Base-by-base conservation (phyloP, 2,888 invertebrate species). In the Chydorus sphaericus region DNA sequence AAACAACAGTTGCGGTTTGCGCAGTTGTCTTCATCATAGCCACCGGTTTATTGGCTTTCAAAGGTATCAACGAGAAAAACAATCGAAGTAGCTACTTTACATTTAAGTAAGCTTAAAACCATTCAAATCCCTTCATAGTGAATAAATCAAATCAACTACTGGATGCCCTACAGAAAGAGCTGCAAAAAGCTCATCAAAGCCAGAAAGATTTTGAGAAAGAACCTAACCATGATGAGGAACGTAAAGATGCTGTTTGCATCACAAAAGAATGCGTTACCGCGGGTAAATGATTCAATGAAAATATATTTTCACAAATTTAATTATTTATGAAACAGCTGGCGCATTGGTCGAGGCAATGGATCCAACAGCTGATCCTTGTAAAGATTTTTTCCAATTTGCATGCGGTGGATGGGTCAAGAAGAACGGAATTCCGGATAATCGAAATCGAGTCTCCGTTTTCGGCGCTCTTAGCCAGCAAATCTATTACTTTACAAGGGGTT, bases 381-480 rank as follows among this genome's bases (percentile, higher is more conserved):
- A 70, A 2, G 67, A 74, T 62, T 74, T 74, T 61, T 73, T 71
- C 61, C 66, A 72, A 61, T 74, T 67, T 60, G 64, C 71, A 2
- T 74, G 74, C 58, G 73, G 74, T 1, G 70, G 72, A 57, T 73
- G 72, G 64, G 65, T 67, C 59, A 66, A 68, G 48, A 62, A 66
- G 7, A 64, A 73, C 61, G 71, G 70, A 0, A 64, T 70, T 55
- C 68, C 70, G 2, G 65, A 63, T 18, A 62, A 60, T 7, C 61
- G 59, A 55, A 63, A 59, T 37, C 64, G 63, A 20, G 68, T 80
- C 80, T 81, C 81, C 66, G 79, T 79, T 67, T 69, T 80, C 55
- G 77, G 77, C 31, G 67, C 70, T 58, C 70, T 82, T 1, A 67
- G 79, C 44, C 80, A 81, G 62, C 74, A 75, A 55, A 70, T 82